Evolutionary conservation across 2,113 vertebrate species (phyloP).

Genomic region (Corythaeola cristata): DNA sequence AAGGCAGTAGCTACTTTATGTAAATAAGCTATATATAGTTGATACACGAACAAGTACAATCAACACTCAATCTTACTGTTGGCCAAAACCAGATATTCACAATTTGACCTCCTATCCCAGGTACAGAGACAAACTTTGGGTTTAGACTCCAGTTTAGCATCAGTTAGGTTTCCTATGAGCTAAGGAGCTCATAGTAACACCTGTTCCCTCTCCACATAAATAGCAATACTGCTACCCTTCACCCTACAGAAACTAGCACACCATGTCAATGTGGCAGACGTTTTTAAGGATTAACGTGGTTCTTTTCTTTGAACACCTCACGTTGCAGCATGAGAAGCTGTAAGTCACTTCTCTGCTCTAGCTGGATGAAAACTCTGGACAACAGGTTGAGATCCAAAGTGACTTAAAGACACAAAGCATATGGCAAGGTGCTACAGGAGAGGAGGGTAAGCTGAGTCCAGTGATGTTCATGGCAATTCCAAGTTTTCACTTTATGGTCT

Average conservation of each 20-base stretch:
- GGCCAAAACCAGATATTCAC: not conserved
- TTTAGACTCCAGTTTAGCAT: rapidly evolving
- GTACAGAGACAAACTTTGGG: not conserved
- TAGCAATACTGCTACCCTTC: not conserved
- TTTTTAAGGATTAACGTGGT: not conserved
- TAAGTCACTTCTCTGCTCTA: not conserved
- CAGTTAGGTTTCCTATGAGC: not conserved
- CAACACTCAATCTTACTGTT: not conserved
- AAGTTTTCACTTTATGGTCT: not conserved
- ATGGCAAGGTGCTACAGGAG: not conserved
- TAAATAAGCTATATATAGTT: not conserved
- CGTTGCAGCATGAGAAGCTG: rapidly evolving
- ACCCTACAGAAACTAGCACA: not conserved
- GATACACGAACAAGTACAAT: not conserved
- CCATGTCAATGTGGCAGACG: rapidly evolving
- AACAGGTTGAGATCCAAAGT: not conserved
- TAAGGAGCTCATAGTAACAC: not conserved
- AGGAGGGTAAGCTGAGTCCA: not conserved
- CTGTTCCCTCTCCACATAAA: not conserved
- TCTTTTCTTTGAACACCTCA: not conserved
- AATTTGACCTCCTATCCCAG: not conserved
- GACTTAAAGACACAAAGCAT: not conserved
- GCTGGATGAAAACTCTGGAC: not conserved
- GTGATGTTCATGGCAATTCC: not conserved
- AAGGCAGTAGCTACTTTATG: not conserved